Percentiles rank a stretch among this genome's conserved stretches.
These are phyloP conservation scores for Apogon hyalosoma DNA, from an alignment of 2,797 vertebrate species.

Conservation along the genomic window DNA sequence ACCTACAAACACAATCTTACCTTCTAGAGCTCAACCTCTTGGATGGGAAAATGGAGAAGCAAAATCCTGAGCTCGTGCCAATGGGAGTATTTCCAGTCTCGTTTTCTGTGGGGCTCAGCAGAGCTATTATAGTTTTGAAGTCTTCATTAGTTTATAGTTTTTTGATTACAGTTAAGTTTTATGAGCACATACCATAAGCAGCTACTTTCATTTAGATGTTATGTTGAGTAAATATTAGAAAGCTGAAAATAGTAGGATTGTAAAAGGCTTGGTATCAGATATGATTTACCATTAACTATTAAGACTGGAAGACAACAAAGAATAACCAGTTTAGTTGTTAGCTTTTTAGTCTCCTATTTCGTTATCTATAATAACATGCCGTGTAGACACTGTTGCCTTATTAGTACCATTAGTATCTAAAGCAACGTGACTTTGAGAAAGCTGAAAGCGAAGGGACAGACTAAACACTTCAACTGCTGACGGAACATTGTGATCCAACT, in stretches of 20 bases:
- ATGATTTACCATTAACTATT: no score
- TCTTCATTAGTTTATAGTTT: no score
- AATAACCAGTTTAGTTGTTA: no score
- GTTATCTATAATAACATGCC: no score
- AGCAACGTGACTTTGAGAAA: conserved; percentile 49
- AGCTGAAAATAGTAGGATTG: no score
- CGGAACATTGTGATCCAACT: conserved; percentile 57
- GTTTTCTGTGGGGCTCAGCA: conserved; percentile 1
- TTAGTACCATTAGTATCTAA: conserved; percentile 50
- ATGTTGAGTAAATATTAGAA: no score
- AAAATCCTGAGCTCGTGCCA: conserved; percentile 2
- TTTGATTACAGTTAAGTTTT: no score
- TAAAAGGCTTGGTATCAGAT: background rate
- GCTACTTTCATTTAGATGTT: no score
- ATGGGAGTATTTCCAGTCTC: background rate
- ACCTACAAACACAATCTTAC: conserved; percentile 42
- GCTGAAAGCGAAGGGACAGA: conserved; percentile 44
- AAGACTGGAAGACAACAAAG: no score
- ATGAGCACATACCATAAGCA: no score
- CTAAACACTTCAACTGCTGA: conserved; percentile 65
- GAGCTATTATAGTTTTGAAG: no score
- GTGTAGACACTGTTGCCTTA: conserved; percentile 34
- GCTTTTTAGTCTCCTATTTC: no score
- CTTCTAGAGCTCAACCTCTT: conserved; percentile 16
- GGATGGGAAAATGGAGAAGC: conserved; percentile 15